A percentile compares a stretch with the other conserved stretches of the same genome.
phyloP scores from a whole-genome alignment of 2,888 invertebrate species.

The Eilema caniola region DNA sequence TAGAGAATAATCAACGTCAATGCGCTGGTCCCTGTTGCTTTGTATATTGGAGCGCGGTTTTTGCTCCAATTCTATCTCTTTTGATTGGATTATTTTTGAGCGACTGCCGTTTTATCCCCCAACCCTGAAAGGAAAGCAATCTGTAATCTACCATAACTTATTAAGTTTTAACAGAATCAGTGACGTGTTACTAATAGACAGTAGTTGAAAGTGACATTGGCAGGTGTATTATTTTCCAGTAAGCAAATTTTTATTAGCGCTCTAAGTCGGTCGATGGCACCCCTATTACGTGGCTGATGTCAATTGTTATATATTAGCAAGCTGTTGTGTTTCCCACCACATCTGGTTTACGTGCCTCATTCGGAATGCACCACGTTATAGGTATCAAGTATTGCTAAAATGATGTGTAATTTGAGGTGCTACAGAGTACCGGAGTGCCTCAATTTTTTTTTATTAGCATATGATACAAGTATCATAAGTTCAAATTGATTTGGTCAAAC shows the following conservation, averaged over 20 bases:
- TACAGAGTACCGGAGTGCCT: no score
- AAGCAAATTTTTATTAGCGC: neutral
- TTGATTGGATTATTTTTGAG: no score
- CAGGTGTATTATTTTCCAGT: conserved; percentile 1
- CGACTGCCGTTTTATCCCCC: no score
- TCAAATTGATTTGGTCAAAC: no score
- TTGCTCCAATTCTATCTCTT: no score
- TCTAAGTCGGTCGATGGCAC: neutral
- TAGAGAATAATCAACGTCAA: no score
- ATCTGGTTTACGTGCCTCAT: conserved; percentile 34
- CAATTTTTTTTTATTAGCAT: no score
- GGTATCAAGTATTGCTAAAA: conserved; percentile 17
- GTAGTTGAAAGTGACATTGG: neutral
- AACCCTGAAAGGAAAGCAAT: no score
- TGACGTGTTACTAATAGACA: neutral
- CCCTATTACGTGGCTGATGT: neutral
- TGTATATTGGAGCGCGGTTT: no score
- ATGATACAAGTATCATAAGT: no score
- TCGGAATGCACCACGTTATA: conserved; percentile 30
- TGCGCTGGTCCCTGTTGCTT: no score
- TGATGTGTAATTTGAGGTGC: conserved; percentile 58
- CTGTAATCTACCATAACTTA: neutral
- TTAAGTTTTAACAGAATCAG: neutral
- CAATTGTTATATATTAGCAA: conserved; percentile 22
- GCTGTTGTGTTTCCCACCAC: conserved; percentile 21